phyloP scores from a whole-genome alignment of 2,797 vertebrate genomes.

The Gallirallus australis region DNA sequence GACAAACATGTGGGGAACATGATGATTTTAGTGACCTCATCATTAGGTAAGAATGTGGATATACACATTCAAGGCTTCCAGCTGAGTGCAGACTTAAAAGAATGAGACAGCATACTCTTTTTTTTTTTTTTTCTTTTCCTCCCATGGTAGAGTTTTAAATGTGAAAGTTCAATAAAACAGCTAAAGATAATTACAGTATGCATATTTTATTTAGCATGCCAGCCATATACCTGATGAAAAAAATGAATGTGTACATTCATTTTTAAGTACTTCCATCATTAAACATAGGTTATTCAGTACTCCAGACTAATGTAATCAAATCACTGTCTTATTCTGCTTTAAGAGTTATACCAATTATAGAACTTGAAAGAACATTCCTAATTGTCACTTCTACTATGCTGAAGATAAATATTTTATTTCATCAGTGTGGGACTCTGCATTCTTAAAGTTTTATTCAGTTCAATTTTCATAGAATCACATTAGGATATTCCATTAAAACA shows the following conservation, averaged over 20 bases:
- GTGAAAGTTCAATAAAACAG: neutral
- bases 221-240: neutral
- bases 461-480: neutral
- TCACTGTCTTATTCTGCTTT: neutral
- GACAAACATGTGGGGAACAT: neutral
- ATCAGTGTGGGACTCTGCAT: neutral
- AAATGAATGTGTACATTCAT: neutral
- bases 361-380: neutral
- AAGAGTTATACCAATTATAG: neutral
- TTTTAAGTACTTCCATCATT: neutral
- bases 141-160: neutral
- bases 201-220: neutral
- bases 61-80: neutral
- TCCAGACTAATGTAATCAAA: constrained; percentile 21
- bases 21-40: neutral
- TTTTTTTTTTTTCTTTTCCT: neutral
- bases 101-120: neutral
- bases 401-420: neutral
- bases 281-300: neutral
- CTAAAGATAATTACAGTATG: neutral
- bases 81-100: neutral
- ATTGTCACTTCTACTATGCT: neutral
- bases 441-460: neutral
- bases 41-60: neutral
- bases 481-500: neutral